These are phyloP conservation scores for Scarus forsteni DNA, from an alignment of 2,797 vertebrate genomes.

Conservation along the genomic window DNA sequence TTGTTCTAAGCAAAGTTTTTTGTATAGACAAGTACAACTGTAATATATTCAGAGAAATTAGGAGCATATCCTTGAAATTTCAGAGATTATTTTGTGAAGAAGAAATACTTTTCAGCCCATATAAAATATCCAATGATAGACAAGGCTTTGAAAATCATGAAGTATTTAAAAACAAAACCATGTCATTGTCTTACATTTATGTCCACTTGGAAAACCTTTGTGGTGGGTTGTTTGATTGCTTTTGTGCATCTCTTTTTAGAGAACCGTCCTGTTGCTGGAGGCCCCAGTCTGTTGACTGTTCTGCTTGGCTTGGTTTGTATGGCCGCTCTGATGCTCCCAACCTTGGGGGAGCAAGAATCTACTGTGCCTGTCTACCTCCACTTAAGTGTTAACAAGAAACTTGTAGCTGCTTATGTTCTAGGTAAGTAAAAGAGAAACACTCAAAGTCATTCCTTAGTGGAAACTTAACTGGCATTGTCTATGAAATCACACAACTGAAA, in stretches of 20 bases:
- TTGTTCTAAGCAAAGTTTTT: too few relatives aligned
- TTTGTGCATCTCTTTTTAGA: slow-evolving; percentile 77
- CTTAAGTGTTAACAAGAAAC: slow-evolving; percentile 99
- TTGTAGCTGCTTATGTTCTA: slow-evolving; percentile 99
- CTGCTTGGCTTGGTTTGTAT: slow-evolving; percentile 96
- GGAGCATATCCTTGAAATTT: too few relatives aligned
- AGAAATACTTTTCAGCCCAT: too few relatives aligned
- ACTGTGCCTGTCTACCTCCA: slow-evolving; percentile 99
- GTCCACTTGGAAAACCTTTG: background rate
- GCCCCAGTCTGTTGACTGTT: slow-evolving; percentile 96
- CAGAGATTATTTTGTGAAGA: too few relatives aligned
- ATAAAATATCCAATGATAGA: too few relatives aligned
- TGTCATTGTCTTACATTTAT: background rate
- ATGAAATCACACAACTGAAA: background rate
- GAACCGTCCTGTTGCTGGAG: slow-evolving; percentile 90
- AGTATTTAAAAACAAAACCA: background rate
- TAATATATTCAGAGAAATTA: too few relatives aligned
- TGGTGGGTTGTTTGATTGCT: background rate
- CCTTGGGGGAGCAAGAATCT: slow-evolving; percentile 96
- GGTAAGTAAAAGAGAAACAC: slow-evolving; percentile 80
- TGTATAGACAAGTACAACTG: too few relatives aligned
- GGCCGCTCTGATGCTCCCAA: slow-evolving; percentile 97
- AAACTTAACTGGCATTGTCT: background rate
- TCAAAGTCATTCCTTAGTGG: background rate
- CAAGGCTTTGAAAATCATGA: too few relatives aligned